phyloP scores from a whole-genome alignment of 2,888 invertebrate species.

The Ophioninae sp. region DNA sequence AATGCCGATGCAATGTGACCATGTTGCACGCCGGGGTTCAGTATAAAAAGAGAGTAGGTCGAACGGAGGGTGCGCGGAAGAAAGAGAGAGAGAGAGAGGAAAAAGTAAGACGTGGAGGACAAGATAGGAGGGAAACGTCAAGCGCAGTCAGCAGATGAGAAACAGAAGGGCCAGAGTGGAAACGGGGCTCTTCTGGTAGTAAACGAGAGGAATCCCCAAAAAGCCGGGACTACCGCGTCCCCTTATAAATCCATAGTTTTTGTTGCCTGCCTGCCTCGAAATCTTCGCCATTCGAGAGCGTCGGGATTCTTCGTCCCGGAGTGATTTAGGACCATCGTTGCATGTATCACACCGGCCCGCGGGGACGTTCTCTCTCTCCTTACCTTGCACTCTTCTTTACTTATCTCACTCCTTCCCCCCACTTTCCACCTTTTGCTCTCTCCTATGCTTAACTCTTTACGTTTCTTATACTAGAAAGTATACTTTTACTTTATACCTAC shows the following conservation, averaged over 20 bases:
- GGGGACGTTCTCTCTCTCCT: constrained; percentile 37
- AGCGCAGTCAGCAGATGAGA: constrained; percentile 43
- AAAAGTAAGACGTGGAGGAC: neutral
- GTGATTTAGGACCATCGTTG: constrained; percentile 80
- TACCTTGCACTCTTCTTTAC: neutral
- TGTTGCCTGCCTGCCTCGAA: constrained; percentile 62
- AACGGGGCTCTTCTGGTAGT: constrained; percentile 64
- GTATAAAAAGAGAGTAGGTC: constrained; percentile 37
- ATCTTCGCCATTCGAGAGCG: constrained; percentile 63
- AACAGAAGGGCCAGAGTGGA: constrained; percentile 59
- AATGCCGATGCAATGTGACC: constrained; percentile 63
- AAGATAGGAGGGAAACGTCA: constrained; percentile 15
- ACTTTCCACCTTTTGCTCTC: neutral
- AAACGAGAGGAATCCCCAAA: constrained; percentile 75
- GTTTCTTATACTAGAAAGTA: constrained; percentile 55
- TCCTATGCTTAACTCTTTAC: constrained; percentile 47
- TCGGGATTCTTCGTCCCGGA: constrained; percentile 69
- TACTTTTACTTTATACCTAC: constrained; percentile 41
- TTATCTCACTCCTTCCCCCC: constrained; percentile 1
- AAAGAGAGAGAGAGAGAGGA: constrained; percentile 31
- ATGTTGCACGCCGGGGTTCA: constrained; percentile 45
- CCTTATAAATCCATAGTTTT: constrained; percentile 78
- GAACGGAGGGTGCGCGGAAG: constrained; percentile 2
- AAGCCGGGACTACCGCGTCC: constrained; percentile 71
- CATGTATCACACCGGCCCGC: constrained; percentile 77